These are phyloP conservation scores for Ivindomyrus marchei DNA, from an alignment of 2,113 vertebrate species.

Conservation along the genomic window DNA sequence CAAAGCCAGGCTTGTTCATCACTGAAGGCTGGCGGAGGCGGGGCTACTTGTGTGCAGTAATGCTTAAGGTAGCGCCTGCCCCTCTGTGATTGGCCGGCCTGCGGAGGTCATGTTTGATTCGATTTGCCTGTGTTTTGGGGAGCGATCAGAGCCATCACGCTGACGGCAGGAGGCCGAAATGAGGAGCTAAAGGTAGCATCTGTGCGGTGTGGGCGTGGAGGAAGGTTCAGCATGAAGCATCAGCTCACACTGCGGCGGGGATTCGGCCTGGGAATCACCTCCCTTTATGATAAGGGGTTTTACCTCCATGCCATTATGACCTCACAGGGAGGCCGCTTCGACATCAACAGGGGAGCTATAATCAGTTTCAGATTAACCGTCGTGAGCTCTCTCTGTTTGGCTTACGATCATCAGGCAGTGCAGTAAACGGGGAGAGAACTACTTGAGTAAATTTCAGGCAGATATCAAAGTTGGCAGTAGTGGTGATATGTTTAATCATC, in stretches of 20 bases:
- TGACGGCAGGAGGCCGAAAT: background rate
- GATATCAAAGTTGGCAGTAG: background rate
- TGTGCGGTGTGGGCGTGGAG: background rate
- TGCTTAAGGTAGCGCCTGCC: background rate
- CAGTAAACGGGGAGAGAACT: background rate
- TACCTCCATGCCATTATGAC: background rate
- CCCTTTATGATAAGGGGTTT: background rate
- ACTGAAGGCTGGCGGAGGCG: slow-evolving; percentile 16
- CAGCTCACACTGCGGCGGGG: background rate
- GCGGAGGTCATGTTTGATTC: slow-evolving; percentile 19
- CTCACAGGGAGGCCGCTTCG: background rate
- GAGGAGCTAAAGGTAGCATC: background rate
- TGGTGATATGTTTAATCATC: background rate
- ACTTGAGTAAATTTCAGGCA: background rate
- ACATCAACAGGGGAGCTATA: background rate
- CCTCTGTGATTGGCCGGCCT: background rate
- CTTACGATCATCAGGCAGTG: background rate
- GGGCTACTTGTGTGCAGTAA: slow-evolving; percentile 23
- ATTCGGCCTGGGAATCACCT: background rate
- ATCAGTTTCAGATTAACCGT: background rate
- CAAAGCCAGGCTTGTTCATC: background rate
- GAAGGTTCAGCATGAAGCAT: background rate
- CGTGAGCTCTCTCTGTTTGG: background rate
- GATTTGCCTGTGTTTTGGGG: slow-evolving; percentile 17
- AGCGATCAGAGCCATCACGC: slow-evolving; percentile 14